Base-by-base conservation (phyloP, 2,797 vertebrate genomes). In the Halcyon chelicuti region DNA sequence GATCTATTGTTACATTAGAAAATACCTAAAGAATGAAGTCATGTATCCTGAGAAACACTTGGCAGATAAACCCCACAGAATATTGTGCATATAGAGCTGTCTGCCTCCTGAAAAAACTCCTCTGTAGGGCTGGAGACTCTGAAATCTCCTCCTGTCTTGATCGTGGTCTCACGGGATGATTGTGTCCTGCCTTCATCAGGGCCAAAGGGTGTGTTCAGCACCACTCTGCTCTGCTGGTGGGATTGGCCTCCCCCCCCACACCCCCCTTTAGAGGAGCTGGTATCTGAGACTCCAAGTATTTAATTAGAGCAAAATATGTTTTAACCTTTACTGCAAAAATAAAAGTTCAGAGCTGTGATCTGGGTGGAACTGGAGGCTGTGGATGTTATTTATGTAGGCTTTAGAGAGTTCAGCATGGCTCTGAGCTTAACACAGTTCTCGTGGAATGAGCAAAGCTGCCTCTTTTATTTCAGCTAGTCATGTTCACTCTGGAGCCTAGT, bases 151-250 rank as follows among this genome's bases (percentile, higher is more conserved):
- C 76, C 21, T 66, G 40, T 29, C 52, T 28, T 20, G 23, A 22
- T 29, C 0, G 0, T 62, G 68, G 15, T n/a, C 17, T 67, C n/a
- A 0, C 5, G 7, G 21, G 37, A 26, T 13, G 16, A 19, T 44
- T 37, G 61, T 70, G 57, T 44, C 39, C 47, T 74, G 42, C 28
- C 26, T 44, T 70, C 14, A 3, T 9, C n/a, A 26, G 44, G 57
- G 11, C 33, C 61, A 11, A 51, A 39, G 60, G 60, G 25, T 12
- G 2, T 2, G 17, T 10, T 61, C 21, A 46, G 62, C 39, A 22
- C 14, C 39, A 33, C 37, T 80, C 35, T 49, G 63, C 42, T 62
- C 25, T 33, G 19, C 7, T 22, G 15, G 12, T 63, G 54, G 23
- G 29, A 25, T 10, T 73, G 29, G 29, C 23, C 16, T 54, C 39